phyloP scores from a whole-genome alignment of 2,113 vertebrate genomes.

The Eptatretus burgeri region DNA sequence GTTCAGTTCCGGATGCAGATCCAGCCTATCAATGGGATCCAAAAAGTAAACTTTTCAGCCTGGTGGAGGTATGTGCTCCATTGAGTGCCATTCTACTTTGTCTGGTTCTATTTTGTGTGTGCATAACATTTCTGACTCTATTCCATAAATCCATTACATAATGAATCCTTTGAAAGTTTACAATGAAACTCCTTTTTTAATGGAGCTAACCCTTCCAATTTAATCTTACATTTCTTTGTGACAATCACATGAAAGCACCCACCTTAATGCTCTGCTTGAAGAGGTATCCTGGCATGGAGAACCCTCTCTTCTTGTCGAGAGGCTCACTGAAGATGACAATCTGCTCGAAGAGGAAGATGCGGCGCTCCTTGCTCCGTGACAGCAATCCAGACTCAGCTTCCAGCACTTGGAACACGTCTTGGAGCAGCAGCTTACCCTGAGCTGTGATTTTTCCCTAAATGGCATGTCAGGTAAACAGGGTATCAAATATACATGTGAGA shows the following conservation, averaged over 20 bases:
- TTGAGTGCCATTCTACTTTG: too few species aligned
- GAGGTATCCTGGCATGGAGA: slow-evolving; percentile 70
- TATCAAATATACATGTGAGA: slow-evolving; percentile 7
- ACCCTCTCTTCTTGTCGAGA: slow-evolving; percentile 90
- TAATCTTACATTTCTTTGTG: too few species aligned
- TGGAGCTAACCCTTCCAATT: too few species aligned
- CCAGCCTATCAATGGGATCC: too few species aligned
- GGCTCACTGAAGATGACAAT: slow-evolving; percentile 95
- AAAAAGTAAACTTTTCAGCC: too few species aligned
- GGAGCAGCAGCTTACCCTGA: slow-evolving; percentile 70
- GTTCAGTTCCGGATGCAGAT: too few species aligned
- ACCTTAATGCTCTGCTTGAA: slow-evolving; percentile 95
- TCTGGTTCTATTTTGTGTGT: too few species aligned
- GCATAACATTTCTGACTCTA: too few species aligned
- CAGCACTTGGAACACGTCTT: slow-evolving; percentile 78
- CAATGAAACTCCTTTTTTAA: too few species aligned
- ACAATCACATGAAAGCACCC: slow-evolving; percentile 6
- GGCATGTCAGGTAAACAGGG: slow-evolving; percentile 5
- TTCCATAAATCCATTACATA: too few species aligned
- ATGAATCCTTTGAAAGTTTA: too few species aligned
- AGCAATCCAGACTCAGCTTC: slow-evolving; percentile 65
- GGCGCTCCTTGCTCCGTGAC: slow-evolving; percentile 69
- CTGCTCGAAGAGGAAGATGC: slow-evolving; percentile 85
- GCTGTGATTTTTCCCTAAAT: slow-evolving; percentile 84
- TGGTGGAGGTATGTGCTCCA: too few species aligned